phyloP scores from a whole-genome alignment of 2,113 vertebrate genomes.

The Butorides virescens region DNA sequence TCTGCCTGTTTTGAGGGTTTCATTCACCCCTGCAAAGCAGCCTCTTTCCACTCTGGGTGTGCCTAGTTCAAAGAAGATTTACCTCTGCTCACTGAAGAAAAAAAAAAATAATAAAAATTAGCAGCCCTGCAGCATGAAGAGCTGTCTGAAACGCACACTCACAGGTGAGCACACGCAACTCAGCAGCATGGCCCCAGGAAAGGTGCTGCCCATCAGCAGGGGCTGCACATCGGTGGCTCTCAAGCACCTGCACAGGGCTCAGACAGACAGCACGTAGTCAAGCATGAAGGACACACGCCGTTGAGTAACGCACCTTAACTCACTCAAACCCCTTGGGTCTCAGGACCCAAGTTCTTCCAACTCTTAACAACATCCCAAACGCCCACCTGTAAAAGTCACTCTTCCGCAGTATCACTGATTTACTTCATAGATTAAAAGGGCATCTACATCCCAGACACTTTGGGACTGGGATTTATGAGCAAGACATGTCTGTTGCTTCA shows the following conservation, averaged over 20 bases:
- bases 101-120: neutral
- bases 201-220: neutral
- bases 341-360: neutral
- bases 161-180: fast-evolving
- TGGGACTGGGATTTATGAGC: neutral
- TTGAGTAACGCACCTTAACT: neutral
- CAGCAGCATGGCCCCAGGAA: neutral
- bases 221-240: neutral
- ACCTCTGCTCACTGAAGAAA: neutral
- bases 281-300: neutral
- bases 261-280: neutral
- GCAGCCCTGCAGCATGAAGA: neutral
- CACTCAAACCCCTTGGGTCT: neutral
- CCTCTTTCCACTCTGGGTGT: neutral
- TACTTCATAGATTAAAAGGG: neutral
- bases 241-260: neutral
- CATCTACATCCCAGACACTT: neutral
- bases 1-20: neutral
- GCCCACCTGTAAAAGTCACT: neutral
- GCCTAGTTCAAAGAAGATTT: neutral
- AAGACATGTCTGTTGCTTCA: neutral
- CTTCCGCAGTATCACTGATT: neutral
- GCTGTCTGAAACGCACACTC: neutral
- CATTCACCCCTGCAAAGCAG: neutral
- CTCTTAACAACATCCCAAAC: neutral